Evolutionary conservation across 2,113 vertebrate genomes (phyloP).

Genomic region (Pseudorasbora parva): DNA sequence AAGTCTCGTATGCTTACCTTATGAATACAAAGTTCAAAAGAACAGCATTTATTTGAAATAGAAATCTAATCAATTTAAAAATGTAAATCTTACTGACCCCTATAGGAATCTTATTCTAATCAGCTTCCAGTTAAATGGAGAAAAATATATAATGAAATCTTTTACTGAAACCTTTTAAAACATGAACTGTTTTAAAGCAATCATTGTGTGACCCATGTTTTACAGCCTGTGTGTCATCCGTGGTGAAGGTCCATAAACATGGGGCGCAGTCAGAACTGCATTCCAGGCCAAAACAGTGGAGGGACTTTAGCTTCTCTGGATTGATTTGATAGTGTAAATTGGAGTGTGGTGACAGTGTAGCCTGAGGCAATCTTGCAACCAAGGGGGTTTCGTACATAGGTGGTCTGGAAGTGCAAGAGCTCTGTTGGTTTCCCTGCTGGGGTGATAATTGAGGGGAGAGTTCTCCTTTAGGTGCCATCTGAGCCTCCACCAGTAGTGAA

Average conservation of each 20-base stretch:
- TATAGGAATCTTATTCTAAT: not conserved
- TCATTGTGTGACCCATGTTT: not conserved
- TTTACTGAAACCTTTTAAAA: not conserved
- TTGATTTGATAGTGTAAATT: conserved; percentile 30
- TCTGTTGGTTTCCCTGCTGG: conserved; percentile 29
- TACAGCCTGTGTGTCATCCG: not conserved
- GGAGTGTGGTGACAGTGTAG: conserved; percentile 25
- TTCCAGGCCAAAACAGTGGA: conserved; percentile 47
- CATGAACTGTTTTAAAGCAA: not conserved
- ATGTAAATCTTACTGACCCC: no score
- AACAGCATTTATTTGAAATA: no score
- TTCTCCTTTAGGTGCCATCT: conserved; percentile 23
- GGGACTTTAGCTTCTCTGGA: not conserved
- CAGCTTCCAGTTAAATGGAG: not conserved
- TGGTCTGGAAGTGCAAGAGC: conserved; percentile 37
- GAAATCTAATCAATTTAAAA: no score
- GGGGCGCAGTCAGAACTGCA: conserved; percentile 35
- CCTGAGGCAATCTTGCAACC: conserved; percentile 26
- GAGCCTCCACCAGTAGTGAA: conserved; percentile 39
- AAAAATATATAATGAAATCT: not conserved
- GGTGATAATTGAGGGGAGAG: conserved; percentile 49
- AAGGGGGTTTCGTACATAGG: conserved; percentile 22
- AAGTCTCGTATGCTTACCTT: no score
- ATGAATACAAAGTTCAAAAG: no score
- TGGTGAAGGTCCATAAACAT: conserved; percentile 48